Base-by-base conservation (phyloP, 2,797 vertebrate species). In the Oceanodroma leucorhoa region DNA sequence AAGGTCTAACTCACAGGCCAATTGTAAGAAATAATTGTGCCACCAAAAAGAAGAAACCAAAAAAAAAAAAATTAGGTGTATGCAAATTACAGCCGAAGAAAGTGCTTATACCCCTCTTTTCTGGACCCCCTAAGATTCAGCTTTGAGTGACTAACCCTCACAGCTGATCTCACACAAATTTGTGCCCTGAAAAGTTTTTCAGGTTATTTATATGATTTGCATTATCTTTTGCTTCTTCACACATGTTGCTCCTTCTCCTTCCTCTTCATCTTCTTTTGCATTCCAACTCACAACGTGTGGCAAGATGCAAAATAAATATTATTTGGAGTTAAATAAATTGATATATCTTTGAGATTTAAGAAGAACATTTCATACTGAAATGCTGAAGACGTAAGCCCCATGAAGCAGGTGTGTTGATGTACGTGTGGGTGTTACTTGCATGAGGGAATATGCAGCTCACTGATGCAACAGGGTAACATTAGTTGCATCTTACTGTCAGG, bases 401-500 rank as follows among this genome's bases (percentile, higher is more conserved):
- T 24, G 27, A 65, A 65, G 14, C 46, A 83, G 21, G 5, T 36
- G 14, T 65, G n/a, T 24, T 1, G 1, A 30, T 26, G 18, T 19
- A 12, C 1, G 0, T 13, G 10, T 3, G 6, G 34, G 2, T 30
- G 5, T 40, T 77, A 36, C 1, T 7, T 1, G 15, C 36, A 21
- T 38, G 11, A 80, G 15, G 55, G n/a, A 78, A 46, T 58, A 45
- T 0, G 8, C 21, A 75, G 32, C 36, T 51, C 14, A 21, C 10
- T 58, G 40, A 23, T 43, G 45, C 4, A 58, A 27, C 1, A 1
- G 11, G 2, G 4, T 27, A 57, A 38, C 9, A 19, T 41, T 69
- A 70, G 15, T 32, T 36, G 26, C 5, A 29, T 17, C 20, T 51
- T 40, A 26, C 30, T 51, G 1, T 26, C 36, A 54, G 57, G 5